Evolutionary conservation across 2,113 vertebrate species (phyloP).

Genomic region (Dendropsophus ebraccatus): DNA sequence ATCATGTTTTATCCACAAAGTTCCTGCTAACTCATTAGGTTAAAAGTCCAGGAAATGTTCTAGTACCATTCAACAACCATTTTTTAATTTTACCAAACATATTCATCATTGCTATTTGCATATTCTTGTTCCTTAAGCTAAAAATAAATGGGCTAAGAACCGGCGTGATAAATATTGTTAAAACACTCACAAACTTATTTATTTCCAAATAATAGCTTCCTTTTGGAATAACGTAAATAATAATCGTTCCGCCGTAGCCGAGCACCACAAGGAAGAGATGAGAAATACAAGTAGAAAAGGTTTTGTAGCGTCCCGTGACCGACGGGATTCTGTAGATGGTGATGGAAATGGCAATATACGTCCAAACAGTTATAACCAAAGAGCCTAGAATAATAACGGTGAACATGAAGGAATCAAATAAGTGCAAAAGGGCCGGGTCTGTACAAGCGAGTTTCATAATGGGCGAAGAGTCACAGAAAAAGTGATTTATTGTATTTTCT

Average conservation of each 20-base stretch:
- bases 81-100: background rate
- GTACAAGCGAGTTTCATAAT: slow-evolving; percentile 58
- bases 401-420: slow-evolving; percentile 58
- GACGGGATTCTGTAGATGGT: slow-evolving; percentile 51
- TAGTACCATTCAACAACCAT: background rate
- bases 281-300: slow-evolving; percentile 44
- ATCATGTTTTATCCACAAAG: background rate
- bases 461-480: slow-evolving; percentile 26
- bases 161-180: slow-evolving; percentile 61
- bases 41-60: background rate
- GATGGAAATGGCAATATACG: slow-evolving; percentile 37
- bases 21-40: background rate
- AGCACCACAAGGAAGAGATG: slow-evolving; percentile 58
- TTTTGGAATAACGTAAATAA: slow-evolving; percentile 59
- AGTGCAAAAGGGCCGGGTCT: background rate
- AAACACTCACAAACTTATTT: slow-evolving; percentile 59
- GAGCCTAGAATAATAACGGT: slow-evolving; percentile 56
- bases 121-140: slow-evolving; percentile 59
- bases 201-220: slow-evolving; percentile 50
- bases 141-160: slow-evolving; percentile 66
- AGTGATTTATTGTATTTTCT: slow-evolving; percentile 16
- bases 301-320: slow-evolving; percentile 30
- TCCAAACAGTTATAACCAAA: slow-evolving; percentile 46
- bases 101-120: slow-evolving; percentile 47
- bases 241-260: slow-evolving; percentile 57